Evolutionary conservation across 2,888 invertebrate genomes (phyloP), one percentile per base, ranked within the genome.

Genomic region (Plagodis pulveraria): DNA sequence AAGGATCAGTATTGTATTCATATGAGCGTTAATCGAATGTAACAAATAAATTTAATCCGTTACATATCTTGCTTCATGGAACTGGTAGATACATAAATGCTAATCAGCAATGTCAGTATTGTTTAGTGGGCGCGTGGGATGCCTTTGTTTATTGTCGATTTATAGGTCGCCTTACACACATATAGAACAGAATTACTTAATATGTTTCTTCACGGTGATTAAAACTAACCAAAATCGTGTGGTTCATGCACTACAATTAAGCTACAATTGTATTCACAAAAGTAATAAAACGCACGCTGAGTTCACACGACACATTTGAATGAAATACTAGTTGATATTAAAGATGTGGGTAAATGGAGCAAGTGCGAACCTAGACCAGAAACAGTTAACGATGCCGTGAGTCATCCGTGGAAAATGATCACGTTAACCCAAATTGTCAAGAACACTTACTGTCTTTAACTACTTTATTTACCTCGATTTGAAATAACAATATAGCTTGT

Each of bases 261-360:
- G 76, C 70, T 58, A 66, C 65, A 58, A 70, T 68, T 72, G 57
- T 52, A 35, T 69, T 70, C 61, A 74, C 72, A 75, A 74, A 73
- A 63, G 66, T 67, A 63, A 71, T 71, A 76, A 78, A 71, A 73
- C 71, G 72, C 70, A 74, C 78, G 82, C 84, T 81, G 81, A 85
- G 83, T 78, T 73, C 82, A 78, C 81, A 73, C 74, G 74, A 72
- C 69, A 74, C 77, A 74, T 78, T 76, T 81, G 76, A 81, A 78
- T 79, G 82, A 85, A 84, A 84, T 78, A 73, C 22, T 22, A 22
- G 22, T 22, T 79, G 80, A 85, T 86, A 81, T 78, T 75, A 78
- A 81, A 83, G 76, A 91, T 86, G 84, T 89, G 74, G 90, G 89
- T 76, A 86, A 89, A 77, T 83, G 76, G 91, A 87, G 75, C 90